Percentiles rank a stretch among this genome's conserved stretches.
Evolutionary conservation across 1,140 invertebrate genomes (phyloP).

Genomic region (Pogonomyrmex californicus): DNA sequence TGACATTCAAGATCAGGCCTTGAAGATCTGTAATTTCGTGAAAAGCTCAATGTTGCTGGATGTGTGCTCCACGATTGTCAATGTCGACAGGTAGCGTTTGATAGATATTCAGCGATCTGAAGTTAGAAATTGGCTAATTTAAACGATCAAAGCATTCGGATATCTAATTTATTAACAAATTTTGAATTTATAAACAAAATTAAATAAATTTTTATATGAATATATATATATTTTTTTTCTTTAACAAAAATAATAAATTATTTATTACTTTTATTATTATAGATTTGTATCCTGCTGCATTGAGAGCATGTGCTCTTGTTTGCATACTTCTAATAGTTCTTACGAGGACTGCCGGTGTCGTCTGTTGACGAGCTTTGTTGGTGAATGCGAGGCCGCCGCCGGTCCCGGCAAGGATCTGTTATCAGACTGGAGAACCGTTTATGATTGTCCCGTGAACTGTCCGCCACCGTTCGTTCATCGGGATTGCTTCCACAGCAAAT

Average conservation of each 20-base stretch:
- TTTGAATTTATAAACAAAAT: background rate
- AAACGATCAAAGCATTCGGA: background rate
- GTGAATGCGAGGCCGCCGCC: conserved; percentile 89
- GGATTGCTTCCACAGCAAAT: conserved; percentile 91
- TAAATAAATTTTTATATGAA: conserved; percentile 4
- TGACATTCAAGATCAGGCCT: conserved; percentile 88
- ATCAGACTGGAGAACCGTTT: conserved; percentile 90
- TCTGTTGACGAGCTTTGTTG: conserved; percentile 90
- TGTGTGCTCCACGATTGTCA: conserved; percentile 88
- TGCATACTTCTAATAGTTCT: conserved; percentile 84
- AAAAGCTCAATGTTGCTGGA: conserved; percentile 89
- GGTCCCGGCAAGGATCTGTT: conserved; percentile 88
- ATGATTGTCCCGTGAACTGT: conserved; percentile 91
- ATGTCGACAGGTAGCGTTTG: conserved; percentile 87
- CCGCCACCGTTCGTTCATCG: conserved; percentile 91
- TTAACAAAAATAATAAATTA: background rate
- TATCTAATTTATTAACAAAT: background rate
- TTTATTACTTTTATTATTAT: background rate
- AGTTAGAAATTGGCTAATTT: background rate
- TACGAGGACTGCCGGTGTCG: conserved; percentile 90
- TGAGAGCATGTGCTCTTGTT: conserved; percentile 91
- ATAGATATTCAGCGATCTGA: background rate
- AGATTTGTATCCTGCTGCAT: conserved; percentile 90
- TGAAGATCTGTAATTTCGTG: conserved; percentile 88
- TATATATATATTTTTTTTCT: background rate